phyloP scores from a whole-genome alignment of 2,797 vertebrate species.

The Iguana delicatissima region DNA sequence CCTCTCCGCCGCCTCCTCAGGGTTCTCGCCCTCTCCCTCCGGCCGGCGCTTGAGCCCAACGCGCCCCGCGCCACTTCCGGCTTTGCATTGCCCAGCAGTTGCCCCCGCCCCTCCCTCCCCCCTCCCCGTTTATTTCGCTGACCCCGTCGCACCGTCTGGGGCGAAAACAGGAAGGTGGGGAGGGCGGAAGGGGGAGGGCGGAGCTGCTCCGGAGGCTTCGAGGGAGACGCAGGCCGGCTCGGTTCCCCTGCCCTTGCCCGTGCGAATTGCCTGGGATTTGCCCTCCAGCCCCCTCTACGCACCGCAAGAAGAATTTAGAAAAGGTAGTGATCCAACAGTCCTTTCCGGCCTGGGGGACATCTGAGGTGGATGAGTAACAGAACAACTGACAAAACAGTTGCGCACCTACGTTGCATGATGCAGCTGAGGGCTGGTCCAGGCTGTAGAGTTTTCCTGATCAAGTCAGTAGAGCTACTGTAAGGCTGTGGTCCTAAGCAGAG shows the following conservation, averaged over 20 bases:
- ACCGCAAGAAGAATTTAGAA: not conserved
- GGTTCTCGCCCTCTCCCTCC: fast-evolving
- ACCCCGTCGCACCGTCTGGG: slow-evolving; percentile 41
- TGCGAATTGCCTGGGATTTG: not conserved
- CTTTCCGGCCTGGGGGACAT: not conserved
- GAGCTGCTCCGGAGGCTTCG: not conserved
- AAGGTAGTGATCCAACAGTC: not conserved
- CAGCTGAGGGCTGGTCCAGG: not conserved
- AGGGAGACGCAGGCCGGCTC: not conserved
- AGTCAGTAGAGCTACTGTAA: not conserved
- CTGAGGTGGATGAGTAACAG: not conserved
- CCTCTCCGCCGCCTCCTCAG: not conserved
- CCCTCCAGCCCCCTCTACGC: too few relatives aligned
- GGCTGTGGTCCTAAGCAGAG: not conserved
- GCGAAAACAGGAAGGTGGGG: slow-evolving; percentile 5
- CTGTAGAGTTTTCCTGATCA: not conserved
- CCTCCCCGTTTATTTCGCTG: slow-evolving; percentile 39
- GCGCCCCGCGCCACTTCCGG: not conserved
- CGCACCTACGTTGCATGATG: not conserved
- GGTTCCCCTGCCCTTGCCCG: slow-evolving; percentile 2
- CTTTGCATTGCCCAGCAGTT: not conserved
- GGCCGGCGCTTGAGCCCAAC: slow-evolving; percentile 49
- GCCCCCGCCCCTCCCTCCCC: not conserved
- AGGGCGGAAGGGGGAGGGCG: not conserved
- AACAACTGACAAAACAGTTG: too few relatives aligned